Percentiles rank a stretch among this genome's conserved stretches.
Evolutionary conservation across 2,888 invertebrate species (phyloP).

Genomic region (Seira sanloemensis): DNA sequence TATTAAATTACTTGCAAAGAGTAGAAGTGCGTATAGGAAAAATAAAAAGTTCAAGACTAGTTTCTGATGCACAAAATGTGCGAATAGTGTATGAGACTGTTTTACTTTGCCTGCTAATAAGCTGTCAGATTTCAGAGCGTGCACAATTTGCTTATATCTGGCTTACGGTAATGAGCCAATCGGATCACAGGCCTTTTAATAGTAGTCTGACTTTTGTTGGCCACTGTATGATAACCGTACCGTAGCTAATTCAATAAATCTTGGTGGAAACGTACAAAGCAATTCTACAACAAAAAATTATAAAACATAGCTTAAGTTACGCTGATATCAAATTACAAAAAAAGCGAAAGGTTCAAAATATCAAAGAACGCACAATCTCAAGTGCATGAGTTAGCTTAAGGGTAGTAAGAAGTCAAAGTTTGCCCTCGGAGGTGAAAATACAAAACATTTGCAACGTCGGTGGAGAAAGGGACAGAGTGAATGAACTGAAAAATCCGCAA

Average conservation of each 20-base stretch:
- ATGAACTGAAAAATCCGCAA: slow-evolving; percentile 36
- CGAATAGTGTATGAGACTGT: neutral
- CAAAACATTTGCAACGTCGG: slow-evolving; percentile 23
- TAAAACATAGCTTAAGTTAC: neutral
- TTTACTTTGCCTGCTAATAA: too few species aligned
- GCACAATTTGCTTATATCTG: too few species aligned
- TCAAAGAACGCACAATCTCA: too few species aligned
- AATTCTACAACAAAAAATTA: neutral
- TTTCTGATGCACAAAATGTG: neutral
- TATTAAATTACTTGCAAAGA: neutral
- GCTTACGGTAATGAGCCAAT: too few species aligned
- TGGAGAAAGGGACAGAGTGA: slow-evolving; percentile 27
- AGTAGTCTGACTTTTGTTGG: too few species aligned
- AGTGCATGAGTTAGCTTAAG: neutral
- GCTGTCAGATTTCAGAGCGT: too few species aligned
- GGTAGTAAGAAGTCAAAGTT: neutral
- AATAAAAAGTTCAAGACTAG: neutral
- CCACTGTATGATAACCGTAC: too few species aligned
- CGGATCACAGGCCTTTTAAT: too few species aligned
- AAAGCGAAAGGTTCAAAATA: too few species aligned
- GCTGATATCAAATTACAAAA: neutral
- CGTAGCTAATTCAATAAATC: too few species aligned
- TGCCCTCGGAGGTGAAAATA: neutral
- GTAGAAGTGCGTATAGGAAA: neutral
- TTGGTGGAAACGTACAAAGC: too few species aligned